Percentiles rank a stretch among this genome's conserved stretches.
These are phyloP conservation scores for Cephonodes hylas DNA, from an alignment of 2,888 invertebrate species.

Conservation along the genomic window DNA sequence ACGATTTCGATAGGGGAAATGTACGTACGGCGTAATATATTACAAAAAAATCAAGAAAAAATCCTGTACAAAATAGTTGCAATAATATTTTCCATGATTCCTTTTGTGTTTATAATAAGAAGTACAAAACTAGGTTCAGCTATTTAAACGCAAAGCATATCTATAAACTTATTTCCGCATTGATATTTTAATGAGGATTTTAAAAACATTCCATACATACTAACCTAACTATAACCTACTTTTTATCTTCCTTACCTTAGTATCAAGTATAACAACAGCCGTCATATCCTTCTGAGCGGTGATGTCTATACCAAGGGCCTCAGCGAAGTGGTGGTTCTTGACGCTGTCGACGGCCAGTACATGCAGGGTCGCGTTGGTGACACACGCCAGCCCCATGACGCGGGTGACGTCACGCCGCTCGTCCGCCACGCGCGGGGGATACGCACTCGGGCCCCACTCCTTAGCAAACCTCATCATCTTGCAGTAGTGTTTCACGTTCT, in stretches of 20 bases:
- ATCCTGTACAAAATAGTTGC: too few relatives aligned
- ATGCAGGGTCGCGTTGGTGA: constrained; percentile 56
- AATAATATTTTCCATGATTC: too few relatives aligned
- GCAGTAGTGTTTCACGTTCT: constrained; percentile 62
- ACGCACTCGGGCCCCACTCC: constrained; percentile 57
- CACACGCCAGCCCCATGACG: constrained; percentile 76
- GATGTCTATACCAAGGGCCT: constrained; percentile 87
- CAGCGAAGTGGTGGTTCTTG: constrained; percentile 86
- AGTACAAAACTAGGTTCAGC: too few relatives aligned
- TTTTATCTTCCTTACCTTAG: constrained; percentile 80
- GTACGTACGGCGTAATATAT: too few relatives aligned
- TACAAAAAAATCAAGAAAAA: too few relatives aligned
- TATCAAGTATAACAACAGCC: constrained; percentile 86
- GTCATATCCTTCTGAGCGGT: constrained; percentile 82
- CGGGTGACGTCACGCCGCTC: constrained; percentile 45
- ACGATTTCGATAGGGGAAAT: too few relatives aligned
- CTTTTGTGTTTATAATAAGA: too few relatives aligned
- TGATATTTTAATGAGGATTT: too few relatives aligned
- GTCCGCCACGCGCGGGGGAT: constrained; percentile 41
- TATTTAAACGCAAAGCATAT: too few relatives aligned
- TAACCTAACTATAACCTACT: too few relatives aligned
- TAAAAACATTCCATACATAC: too few relatives aligned
- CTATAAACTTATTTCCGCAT: too few relatives aligned
- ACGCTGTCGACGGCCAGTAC: constrained; percentile 87
- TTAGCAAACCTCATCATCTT: constrained; percentile 64